These are phyloP conservation scores for Colostygia pectinataria DNA, from an alignment of 2,888 invertebrate species.

Conservation along the genomic window DNA sequence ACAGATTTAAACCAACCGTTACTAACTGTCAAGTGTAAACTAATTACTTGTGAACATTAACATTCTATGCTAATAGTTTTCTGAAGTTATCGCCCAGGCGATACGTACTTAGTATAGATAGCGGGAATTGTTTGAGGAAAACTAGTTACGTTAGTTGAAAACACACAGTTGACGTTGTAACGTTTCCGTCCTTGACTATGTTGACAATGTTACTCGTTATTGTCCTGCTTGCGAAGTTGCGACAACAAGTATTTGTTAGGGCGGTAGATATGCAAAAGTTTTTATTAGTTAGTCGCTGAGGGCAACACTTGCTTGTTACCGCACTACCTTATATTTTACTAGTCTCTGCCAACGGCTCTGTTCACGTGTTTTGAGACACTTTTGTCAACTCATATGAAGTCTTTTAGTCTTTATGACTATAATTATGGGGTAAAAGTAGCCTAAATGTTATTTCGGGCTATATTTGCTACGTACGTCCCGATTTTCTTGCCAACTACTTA, in stretches of 20 bases:
- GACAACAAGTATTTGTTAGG: not conserved
- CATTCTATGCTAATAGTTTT: constrained; percentile 18
- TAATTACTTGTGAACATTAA: constrained; percentile 17
- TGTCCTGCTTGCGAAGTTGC: not conserved
- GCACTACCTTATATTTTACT: too few relatives aligned
- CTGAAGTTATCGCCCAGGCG: constrained; percentile 16
- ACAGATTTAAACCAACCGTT: too few relatives aligned
- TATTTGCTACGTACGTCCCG: too few relatives aligned
- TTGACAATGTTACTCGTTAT: constrained; percentile 7
- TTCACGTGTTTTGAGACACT: too few relatives aligned
- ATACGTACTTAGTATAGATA: not conserved
- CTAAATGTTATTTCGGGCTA: too few relatives aligned
- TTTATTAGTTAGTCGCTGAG: constrained; percentile 1
- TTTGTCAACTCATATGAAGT: too few relatives aligned
- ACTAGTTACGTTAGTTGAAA: constrained; percentile 1
- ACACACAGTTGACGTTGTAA: constrained; percentile 1
- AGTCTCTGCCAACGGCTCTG: too few relatives aligned
- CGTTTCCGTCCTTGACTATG: constrained; percentile 2
- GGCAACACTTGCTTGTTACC: not conserved
- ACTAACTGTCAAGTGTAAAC: constrained; percentile 15
- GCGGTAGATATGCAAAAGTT: not conserved
- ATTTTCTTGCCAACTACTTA: too few relatives aligned
- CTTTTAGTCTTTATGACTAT: too few relatives aligned
- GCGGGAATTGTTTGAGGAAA: constrained; percentile 4
- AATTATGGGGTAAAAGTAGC: too few relatives aligned